Percentiles rank a stretch among this genome's conserved stretches.
These are phyloP conservation scores for Ispidina picta DNA, from an alignment of 2,797 vertebrate genomes.

Conservation along the genomic window DNA sequence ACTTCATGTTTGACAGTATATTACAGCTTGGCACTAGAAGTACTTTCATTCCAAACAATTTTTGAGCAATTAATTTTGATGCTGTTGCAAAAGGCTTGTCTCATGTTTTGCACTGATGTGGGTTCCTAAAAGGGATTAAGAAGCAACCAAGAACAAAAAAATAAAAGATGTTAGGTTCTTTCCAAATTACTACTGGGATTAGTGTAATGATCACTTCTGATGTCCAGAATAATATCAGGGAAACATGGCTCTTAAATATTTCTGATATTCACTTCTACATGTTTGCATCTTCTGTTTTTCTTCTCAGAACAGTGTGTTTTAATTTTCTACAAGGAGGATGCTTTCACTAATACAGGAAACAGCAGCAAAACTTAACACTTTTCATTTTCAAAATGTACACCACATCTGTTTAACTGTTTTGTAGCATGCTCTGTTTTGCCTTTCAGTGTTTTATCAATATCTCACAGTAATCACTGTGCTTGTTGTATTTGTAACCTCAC, in stretches of 20 bases:
- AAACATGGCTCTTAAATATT: not conserved
- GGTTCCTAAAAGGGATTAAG: not conserved
- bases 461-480: not conserved
- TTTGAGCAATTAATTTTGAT: not conserved
- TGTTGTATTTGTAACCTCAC: not conserved
- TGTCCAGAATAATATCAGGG: not conserved
- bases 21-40: not conserved
- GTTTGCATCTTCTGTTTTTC: not conserved
- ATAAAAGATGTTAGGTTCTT: not conserved
- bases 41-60: not conserved
- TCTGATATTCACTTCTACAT: not conserved
- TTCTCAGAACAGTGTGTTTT: not conserved
- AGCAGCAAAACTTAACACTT: not conserved
- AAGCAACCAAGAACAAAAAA: slow-evolving; percentile 4
- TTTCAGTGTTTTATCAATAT: not conserved
- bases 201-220: not conserved
- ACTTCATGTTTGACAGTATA: not conserved
- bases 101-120: not conserved
- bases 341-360: not conserved
- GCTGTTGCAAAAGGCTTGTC: not conserved
- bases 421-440: not conserved
- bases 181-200: not conserved
- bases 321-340: not conserved
- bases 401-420: not conserved
- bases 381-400: not conserved